These are phyloP conservation scores for Pangasianodon hypophthalmus DNA, from an alignment of 2,113 vertebrate genomes.

Conservation along the genomic window DNA sequence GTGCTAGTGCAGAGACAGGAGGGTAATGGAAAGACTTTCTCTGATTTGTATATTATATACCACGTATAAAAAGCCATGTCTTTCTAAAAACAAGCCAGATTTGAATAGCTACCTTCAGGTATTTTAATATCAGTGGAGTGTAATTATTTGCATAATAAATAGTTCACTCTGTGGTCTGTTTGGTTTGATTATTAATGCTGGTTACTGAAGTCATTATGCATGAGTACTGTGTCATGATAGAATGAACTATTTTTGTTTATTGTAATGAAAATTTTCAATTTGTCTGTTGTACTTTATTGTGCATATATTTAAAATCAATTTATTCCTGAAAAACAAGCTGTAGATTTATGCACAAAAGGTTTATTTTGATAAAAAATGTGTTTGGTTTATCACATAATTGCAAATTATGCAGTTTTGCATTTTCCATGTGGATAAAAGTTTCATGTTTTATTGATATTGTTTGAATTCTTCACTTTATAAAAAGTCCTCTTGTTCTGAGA, in stretches of 20 bases:
- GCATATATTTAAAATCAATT: not conserved
- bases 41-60: constrained; percentile 26
- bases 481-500: too few relatives aligned
- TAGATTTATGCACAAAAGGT: not conserved
- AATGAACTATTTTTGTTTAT: not conserved
- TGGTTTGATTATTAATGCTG: not conserved
- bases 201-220: constrained; percentile 36
- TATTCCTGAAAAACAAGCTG: not conserved
- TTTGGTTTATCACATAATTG: not conserved
- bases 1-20: constrained; percentile 37
- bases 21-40: not conserved
- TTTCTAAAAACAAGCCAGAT: constrained; percentile 15
- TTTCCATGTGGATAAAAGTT: not conserved
- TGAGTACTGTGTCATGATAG: not conserved
- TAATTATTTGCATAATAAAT: constrained; percentile 40
- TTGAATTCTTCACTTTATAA: not conserved
- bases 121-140: constrained; percentile 39
- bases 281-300: not conserved
- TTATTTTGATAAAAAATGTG: not conserved
- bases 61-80: not conserved
- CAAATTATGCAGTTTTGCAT: not conserved
- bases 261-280: not conserved
- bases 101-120: constrained; percentile 49
- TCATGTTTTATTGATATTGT: not conserved
- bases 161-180: not conserved